A percentile compares a stretch with the other conserved stretches of the same genome.
These are phyloP conservation scores for Etheostoma nigrum DNA, from an alignment of 2,797 vertebrate genomes.

Conservation along the genomic window DNA sequence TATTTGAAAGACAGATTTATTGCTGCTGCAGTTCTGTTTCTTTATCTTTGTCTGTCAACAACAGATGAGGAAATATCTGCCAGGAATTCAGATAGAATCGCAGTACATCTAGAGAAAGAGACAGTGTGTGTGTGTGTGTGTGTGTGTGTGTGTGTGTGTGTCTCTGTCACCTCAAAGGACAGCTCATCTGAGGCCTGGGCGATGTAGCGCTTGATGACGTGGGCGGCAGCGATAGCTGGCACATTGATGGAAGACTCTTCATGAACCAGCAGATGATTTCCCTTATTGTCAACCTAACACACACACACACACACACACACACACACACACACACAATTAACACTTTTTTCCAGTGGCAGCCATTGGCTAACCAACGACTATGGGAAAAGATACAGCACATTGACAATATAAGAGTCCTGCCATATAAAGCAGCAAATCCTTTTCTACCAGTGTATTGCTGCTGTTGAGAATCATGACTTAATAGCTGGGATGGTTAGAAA, in stretches of 20 bases:
- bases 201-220: constrained; percentile 97
- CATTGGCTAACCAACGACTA: background rate
- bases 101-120: background rate
- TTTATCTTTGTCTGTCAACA: background rate
- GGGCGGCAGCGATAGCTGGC: constrained; percentile 97
- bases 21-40: background rate
- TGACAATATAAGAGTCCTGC: background rate
- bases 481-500: background rate
- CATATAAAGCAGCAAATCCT: background rate
- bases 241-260: constrained; percentile 99
- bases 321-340: background rate
- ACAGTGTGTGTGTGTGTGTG: background rate
- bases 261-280: constrained; percentile 96
- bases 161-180: constrained; percentile 91
- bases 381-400: background rate
- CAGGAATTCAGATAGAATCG: constrained; percentile 11
- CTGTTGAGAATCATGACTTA: background rate
- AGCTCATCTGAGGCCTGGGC: constrained; percentile 96
- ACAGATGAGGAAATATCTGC: background rate
- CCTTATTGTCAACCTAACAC: constrained; percentile 96
- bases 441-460: background rate
- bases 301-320: constrained; percentile 29
- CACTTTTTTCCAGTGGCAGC: background rate
- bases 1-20: constrained; percentile 6
- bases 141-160: background rate